Evolutionary conservation across 2,797 vertebrate genomes (phyloP).

Genomic region (Pseudopleuronectes americanus): DNA sequence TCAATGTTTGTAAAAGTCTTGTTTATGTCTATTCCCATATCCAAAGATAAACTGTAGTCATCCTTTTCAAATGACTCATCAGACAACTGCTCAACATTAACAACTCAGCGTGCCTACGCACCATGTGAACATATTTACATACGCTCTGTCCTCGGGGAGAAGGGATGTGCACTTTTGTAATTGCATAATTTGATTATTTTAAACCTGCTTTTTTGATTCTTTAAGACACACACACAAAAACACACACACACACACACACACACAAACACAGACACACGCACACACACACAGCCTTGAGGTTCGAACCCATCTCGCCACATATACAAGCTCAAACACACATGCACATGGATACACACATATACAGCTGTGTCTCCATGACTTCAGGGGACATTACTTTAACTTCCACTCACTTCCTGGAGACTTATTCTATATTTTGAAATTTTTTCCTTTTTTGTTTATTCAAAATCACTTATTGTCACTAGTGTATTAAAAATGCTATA

Average conservation of each 20-base stretch:
- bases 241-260: neutral
- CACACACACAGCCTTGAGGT: no score
- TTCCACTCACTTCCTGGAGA: no score
- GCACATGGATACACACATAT: neutral
- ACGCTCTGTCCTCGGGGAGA: slow-evolving; percentile 14
- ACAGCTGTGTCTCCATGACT: no score
- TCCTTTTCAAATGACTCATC: slow-evolving; percentile 57
- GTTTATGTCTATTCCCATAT: slow-evolving; percentile 40
- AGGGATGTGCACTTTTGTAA: slow-evolving; percentile 17
- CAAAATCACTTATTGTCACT: no score
- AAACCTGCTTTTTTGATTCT: neutral
- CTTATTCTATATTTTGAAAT: no score
- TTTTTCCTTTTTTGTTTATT: no score
- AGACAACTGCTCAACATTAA: slow-evolving; percentile 44
- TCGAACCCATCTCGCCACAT: no score
- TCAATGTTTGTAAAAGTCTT: slow-evolving; percentile 23
- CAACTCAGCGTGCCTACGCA: slow-evolving; percentile 44
- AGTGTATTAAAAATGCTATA: no score
- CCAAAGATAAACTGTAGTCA: slow-evolving; percentile 46
- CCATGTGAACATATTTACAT: slow-evolving; percentile 36
- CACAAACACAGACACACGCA: no score
- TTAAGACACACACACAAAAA: neutral
- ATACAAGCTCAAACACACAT: no score
- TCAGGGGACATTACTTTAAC: no score
- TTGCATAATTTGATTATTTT: slow-evolving; percentile 11